Evolutionary conservation across 2,888 invertebrate species (phyloP).

Genomic region (Dorcus parallelipipedus): DNA sequence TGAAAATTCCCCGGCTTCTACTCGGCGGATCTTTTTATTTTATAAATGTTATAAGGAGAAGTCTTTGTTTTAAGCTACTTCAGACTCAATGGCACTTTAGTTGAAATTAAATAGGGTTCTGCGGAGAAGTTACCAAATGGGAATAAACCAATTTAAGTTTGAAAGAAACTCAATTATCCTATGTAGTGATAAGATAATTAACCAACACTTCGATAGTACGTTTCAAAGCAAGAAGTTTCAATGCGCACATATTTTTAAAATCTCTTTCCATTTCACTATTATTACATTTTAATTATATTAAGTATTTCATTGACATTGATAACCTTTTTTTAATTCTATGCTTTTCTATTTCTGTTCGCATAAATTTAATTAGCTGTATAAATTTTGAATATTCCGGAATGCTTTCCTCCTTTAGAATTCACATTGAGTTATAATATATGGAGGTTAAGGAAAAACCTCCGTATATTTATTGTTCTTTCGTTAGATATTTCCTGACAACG

Average conservation of each 20-base stretch:
- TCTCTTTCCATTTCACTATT: background rate
- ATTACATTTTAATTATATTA: too few species aligned
- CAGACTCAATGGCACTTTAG: constrained; percentile 12
- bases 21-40: background rate
- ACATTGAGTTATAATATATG: too few species aligned
- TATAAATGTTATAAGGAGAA: background rate
- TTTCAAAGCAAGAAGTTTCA: constrained; percentile 3
- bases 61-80: constrained; percentile 15
- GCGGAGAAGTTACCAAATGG: constrained; percentile 39
- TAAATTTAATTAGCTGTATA: too few species aligned
- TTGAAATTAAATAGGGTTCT: constrained; percentile 19
- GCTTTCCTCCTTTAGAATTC: too few species aligned
- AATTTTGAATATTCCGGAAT: too few species aligned
- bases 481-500: too few species aligned
- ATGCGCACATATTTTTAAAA: constrained; percentile 4
- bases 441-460: too few species aligned
- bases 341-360: too few species aligned
- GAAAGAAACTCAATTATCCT: constrained; percentile 46
- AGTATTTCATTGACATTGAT: too few species aligned
- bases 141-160: constrained; percentile 47
- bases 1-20: too few species aligned
- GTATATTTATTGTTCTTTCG: too few species aligned
- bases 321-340: too few species aligned
- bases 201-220: constrained; percentile 28
- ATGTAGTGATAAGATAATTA: constrained; percentile 44